Evolutionary conservation across 2,888 invertebrate species (phyloP).

Genomic region (Cacoxenus indagator): DNA sequence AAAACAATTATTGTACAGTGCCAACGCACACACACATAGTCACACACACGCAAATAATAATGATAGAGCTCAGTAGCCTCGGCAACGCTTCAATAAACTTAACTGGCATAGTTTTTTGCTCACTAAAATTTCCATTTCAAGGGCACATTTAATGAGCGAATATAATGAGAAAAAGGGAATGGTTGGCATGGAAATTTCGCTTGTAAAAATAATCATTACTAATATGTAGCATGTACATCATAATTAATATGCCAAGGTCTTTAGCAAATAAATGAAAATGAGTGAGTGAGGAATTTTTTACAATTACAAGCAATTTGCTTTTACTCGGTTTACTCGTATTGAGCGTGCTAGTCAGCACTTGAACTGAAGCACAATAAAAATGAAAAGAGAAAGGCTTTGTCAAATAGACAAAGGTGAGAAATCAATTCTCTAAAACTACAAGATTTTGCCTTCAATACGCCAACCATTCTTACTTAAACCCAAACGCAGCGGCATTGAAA

Average conservation of each 20-base stretch:
- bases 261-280: not conserved
- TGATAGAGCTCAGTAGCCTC: not conserved
- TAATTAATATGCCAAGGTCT: constrained; percentile 6
- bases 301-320: not conserved
- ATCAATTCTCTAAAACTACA: no score
- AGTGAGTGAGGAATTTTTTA: not conserved
- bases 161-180: not conserved
- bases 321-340: no score
- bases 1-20: not conserved
- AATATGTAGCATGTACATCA: not conserved
- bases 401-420: no score
- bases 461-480: no score
- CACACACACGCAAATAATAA: no score
- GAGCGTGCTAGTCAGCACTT: no score
- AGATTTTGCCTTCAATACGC: no score
- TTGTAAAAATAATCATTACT: not conserved
- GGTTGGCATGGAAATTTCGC: not conserved
- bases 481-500: no score
- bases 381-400: no score
- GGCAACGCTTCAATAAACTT: not conserved
- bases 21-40: not conserved
- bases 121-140: constrained; percentile 1
- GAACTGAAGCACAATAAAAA: no score
- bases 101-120: not conserved
- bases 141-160: constrained; percentile 16